Evolutionary conservation across 2,888 invertebrate species (phyloP).

Genomic region (Heliothis peltigera): DNA sequence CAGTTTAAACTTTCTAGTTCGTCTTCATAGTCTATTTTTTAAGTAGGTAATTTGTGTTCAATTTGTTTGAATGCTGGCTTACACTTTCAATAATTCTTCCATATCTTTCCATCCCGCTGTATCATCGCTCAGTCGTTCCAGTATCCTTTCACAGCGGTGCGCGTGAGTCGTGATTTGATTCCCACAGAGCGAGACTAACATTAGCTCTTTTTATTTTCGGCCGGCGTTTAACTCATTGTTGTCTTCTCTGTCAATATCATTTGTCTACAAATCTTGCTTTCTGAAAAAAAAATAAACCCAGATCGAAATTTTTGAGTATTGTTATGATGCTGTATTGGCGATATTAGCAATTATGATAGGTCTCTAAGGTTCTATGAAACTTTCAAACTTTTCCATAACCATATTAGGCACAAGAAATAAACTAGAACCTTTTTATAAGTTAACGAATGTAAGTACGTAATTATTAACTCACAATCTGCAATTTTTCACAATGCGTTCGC

Average conservation of each 20-base stretch:
- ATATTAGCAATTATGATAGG: not conserved
- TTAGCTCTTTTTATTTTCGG: slow-evolving; percentile 52
- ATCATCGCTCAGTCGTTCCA: slow-evolving; percentile 67
- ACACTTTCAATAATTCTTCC: not conserved
- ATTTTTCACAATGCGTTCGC: slow-evolving; percentile 23
- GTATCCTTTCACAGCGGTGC: slow-evolving; percentile 83
- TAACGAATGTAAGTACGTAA: not conserved
- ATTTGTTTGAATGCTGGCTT: no score
- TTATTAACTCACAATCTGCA: slow-evolving; percentile 10
- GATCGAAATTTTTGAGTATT: not conserved
- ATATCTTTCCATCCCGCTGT: slow-evolving; percentile 68
- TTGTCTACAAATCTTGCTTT: slow-evolving; percentile 32
- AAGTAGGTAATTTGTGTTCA: no score
- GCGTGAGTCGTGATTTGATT: slow-evolving; percentile 89
- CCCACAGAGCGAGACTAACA: slow-evolving; percentile 80
- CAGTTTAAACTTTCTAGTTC: not conserved
- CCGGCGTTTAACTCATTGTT: slow-evolving; percentile 64
- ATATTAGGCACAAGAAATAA: no score
- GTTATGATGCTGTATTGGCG: slow-evolving; percentile 11
- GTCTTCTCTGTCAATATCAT: slow-evolving; percentile 54
- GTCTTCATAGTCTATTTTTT: no score
- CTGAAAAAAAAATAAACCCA: not conserved
- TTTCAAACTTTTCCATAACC: no score
- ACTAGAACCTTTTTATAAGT: no score
- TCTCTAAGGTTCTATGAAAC: no score